phyloP scores from a whole-genome alignment of 30 jellyfish, hydroid and myxozoan species.

The Calvadosia cruxmelitensis region DNA sequence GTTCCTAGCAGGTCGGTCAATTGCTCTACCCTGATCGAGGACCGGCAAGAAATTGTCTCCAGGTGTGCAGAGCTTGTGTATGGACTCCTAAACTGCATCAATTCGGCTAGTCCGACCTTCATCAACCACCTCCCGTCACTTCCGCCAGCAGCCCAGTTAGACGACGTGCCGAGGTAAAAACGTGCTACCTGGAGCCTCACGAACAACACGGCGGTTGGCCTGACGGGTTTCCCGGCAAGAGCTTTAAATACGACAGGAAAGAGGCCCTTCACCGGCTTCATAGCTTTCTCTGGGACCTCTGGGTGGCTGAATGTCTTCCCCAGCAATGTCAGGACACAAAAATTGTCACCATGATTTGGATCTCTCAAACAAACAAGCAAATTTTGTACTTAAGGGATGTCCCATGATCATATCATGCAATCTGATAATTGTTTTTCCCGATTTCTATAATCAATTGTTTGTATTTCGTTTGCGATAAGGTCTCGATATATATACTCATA shows the following conservation, averaged over 20 bases:
- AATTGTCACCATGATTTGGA: conserved; percentile 2
- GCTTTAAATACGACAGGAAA: neutral
- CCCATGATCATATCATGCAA: too few species aligned
- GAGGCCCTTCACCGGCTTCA: neutral
- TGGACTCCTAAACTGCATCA: too few species aligned
- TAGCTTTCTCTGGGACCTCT: neutral
- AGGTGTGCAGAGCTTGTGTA: too few species aligned
- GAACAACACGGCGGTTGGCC: neutral
- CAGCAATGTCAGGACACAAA: neutral
- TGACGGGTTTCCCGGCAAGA: conserved; percentile 7
- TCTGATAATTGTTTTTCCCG: too few species aligned
- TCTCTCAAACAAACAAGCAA: too few species aligned
- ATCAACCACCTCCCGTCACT: neutral
- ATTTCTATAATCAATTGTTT: too few species aligned
- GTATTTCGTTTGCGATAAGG: too few species aligned
- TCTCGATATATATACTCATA: neutral
- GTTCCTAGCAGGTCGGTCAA: too few species aligned
- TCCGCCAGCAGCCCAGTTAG: conserved; percentile 1
- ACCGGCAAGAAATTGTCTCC: too few species aligned
- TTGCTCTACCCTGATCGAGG: too few species aligned
- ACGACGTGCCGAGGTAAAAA: conserved; percentile 8
- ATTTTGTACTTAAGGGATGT: too few species aligned
- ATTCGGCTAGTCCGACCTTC: too few species aligned
- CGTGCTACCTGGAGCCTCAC: neutral
- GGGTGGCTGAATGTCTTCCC: neutral